Evolutionary conservation across 2,888 invertebrate species (phyloP), one percentile per base, ranked within the genome.

Genomic region (Lithosia quadra): DNA sequence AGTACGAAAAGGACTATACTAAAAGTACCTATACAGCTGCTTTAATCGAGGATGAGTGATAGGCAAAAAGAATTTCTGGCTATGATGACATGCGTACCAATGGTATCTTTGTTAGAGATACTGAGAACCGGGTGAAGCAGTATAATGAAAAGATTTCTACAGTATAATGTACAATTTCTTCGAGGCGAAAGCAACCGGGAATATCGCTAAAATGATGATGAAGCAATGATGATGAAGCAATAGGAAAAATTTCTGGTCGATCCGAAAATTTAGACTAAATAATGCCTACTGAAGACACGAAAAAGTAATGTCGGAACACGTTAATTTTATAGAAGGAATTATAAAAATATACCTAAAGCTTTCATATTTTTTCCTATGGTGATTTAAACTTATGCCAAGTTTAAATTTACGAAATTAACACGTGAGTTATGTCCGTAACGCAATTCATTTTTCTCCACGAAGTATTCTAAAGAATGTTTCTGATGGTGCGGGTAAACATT

Each of bases 401-500:
- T 76, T 72, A 70, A 74, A 76, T 75, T 77, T 73, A 74, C 73
- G 34, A 73, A 71, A 74, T 63, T 43, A 13, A 67, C 68, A 78
- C 72, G 72, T 75, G 58, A 69, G 55, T 72, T 39, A 22, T 58
- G 68, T 68, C 67, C 65, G 36, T 59, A 66, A 75, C 75, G 53
- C 65, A 73, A 62, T 78, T 71, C 33, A 75, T 66, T 74, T 73
- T n/a, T 33, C 53, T 58, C 28, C 59, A 58, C 78, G 77, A 80
- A 74, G 78, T 71, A 70, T 63, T 62, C 59, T 39, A 70, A 75
- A 65, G 67, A 36, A 63, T 71, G 58, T 69, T 71, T 58, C 56
- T 71, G 66, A 70, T 63, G 21, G 53, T 53, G 55, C 11, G 36
- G 28, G 28, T 60, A 60, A 70, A 63, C 53, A 62, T 34, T 67